phyloP scores from a whole-genome alignment of 1,140 invertebrate genomes.

The Calephelis virginiensis region DNA sequence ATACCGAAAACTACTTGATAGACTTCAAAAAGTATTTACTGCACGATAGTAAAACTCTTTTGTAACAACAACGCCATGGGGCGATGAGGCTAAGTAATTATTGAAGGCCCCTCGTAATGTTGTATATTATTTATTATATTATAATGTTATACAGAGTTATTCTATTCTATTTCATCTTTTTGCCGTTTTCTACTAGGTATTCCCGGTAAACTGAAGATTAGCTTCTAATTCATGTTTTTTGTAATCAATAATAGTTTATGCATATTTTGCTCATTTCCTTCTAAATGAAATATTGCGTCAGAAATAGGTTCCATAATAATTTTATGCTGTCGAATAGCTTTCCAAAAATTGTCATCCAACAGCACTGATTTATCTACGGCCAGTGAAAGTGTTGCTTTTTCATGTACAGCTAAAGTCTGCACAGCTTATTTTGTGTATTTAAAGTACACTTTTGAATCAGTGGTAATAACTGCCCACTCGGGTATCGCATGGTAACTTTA shows the following conservation, averaged over 20 bases:
- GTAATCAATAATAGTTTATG: not conserved
- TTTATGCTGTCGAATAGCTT: not conserved
- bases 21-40: too few species aligned
- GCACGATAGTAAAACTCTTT: too few species aligned
- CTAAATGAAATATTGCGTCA: too few species aligned
- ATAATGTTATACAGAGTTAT: too few species aligned
- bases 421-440: not conserved
- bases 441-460: not conserved
- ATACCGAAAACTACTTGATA: too few species aligned
- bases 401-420: not conserved
- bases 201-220: not conserved
- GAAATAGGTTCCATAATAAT: slow-evolving; percentile 1
- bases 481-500: not conserved
- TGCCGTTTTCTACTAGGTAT: not conserved
- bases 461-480: not conserved
- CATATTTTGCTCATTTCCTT: not conserved
- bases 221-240: not conserved
- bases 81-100: too few species aligned
- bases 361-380: not conserved
- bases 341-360: slow-evolving; percentile 10
- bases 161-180: too few species aligned
- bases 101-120: too few species aligned
- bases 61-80: too few species aligned
- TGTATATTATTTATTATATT: too few species aligned
- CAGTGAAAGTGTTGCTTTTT: not conserved